These are phyloP conservation scores for Typhlomys cinereus DNA, from an alignment of 2,113 vertebrate species.

Conservation along the genomic window DNA sequence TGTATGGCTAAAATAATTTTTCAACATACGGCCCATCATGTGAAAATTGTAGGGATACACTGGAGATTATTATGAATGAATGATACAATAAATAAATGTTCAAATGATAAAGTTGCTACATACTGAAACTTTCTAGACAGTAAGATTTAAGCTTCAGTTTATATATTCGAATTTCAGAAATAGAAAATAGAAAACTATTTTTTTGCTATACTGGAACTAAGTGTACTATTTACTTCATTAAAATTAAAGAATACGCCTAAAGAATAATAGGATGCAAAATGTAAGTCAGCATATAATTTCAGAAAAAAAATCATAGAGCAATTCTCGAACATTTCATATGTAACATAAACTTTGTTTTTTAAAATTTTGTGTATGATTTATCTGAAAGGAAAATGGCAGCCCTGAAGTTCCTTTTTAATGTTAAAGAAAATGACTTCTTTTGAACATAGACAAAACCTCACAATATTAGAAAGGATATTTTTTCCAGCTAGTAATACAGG, in stretches of 20 bases:
- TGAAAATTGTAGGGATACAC: neutral
- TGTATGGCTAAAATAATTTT: neutral
- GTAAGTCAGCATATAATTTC: neutral
- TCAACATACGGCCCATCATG: neutral
- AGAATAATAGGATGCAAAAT: neutral
- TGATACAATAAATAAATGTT: neutral
- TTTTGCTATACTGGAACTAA: neutral
- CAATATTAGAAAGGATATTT: constrained; percentile 26
- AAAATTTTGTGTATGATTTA: neutral
- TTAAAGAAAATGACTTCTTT: constrained; percentile 20
- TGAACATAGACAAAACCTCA: neutral
- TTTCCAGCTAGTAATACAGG: constrained; percentile 10
- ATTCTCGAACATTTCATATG: neutral
- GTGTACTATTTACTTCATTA: neutral
- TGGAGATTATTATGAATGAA: neutral
- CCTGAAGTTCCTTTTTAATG: neutral
- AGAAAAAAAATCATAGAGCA: neutral
- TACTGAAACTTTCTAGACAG: neutral
- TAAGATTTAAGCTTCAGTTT: neutral
- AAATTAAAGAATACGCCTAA: neutral
- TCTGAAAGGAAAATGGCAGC: constrained; percentile 4
- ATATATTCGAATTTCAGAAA: neutral
- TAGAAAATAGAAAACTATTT: neutral
- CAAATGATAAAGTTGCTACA: neutral
- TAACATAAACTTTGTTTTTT: neutral